phyloP scores from a whole-genome alignment of 2,797 vertebrate genomes.

The Mormyrus proboscirostris region DNA sequence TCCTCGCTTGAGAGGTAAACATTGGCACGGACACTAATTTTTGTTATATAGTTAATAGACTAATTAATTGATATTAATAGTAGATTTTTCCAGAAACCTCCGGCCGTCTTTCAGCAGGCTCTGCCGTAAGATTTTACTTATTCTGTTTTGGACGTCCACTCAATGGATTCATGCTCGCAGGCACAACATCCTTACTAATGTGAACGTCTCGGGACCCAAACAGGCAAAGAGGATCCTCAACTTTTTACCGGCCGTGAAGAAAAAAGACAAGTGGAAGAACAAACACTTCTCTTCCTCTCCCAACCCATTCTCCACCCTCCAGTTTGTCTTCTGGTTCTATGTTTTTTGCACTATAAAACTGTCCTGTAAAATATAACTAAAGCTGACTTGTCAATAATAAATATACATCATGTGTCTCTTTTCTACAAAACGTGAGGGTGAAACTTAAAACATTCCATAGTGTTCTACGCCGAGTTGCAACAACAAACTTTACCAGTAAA shows the following conservation, averaged over 20 bases:
- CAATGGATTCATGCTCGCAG: not conserved
- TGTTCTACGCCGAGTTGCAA: not conserved
- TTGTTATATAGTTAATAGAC: not conserved
- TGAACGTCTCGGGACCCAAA: not conserved
- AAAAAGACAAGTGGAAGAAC: not conserved
- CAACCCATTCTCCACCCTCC: not conserved
- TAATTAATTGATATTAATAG: not conserved
- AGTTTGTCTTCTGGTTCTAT: not conserved
- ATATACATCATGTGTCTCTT: not conserved
- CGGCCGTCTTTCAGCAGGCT: not conserved
- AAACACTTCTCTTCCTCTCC: not conserved
- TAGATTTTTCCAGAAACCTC: not conserved
- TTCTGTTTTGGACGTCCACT: not conserved
- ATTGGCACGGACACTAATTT: not conserved
- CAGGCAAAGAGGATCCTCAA: not conserved
- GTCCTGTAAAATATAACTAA: not conserved
- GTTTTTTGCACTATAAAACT: not conserved
- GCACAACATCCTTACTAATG: not conserved
- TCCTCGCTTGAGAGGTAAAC: not conserved
- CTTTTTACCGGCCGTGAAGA: not conserved
- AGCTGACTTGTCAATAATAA: not conserved
- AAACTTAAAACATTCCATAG: not conserved
- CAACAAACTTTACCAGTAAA: not conserved
- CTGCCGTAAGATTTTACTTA: not conserved
- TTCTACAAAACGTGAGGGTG: not conserved